Evolutionary conservation across 2,113 vertebrate genomes (phyloP), one percentile per base, ranked within the genome.

Genomic region (Piprites chloris): DNA sequence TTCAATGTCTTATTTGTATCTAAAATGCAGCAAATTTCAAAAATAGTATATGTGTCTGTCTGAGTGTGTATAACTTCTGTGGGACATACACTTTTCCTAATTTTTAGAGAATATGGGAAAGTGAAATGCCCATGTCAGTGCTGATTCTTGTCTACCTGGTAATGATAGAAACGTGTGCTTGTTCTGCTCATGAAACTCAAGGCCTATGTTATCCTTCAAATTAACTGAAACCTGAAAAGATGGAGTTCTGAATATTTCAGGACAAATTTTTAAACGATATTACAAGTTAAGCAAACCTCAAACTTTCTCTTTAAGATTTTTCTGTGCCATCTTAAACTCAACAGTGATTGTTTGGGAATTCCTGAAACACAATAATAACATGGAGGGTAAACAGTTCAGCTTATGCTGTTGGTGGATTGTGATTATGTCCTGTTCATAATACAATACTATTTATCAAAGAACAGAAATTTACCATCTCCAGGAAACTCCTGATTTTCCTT

Each of bases 1-100:
- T 94, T 96, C 95, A 96, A 63, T 90, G 82, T 93, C 94, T 90
- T 89, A 89, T 88, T 96, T 96, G 35, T 33, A 81, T 90, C 69
- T 52, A 85, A 94, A 92, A 74, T 35, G 9, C 66, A 85, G 27
- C 35, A 75, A 50, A 42, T 81, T 95, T 80, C 7, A 56, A 61
- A 95, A 95, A 0, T 11, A 47, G 52, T 66, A 7, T 53, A 49
- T 52, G 2, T 53, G 42, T 35, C 23, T 69, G 4, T 65, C 52
- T 67, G 39, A 11, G 11, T 66, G 35, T n/a, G 17, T 46, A 16
- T n/a, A 39, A 20, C 24, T 87, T 96, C 66, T 15, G 30, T 13
- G 67, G 33, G 19, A 4, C 11, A 58, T 32, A 27, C 53, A 8
- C 4, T 86, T 79, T 71, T 59, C 24, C 30, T 76, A 52, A 61